Conservation (phyloP, 2,113 vertebrate species). For the Saimiri boliviensis region DNA sequence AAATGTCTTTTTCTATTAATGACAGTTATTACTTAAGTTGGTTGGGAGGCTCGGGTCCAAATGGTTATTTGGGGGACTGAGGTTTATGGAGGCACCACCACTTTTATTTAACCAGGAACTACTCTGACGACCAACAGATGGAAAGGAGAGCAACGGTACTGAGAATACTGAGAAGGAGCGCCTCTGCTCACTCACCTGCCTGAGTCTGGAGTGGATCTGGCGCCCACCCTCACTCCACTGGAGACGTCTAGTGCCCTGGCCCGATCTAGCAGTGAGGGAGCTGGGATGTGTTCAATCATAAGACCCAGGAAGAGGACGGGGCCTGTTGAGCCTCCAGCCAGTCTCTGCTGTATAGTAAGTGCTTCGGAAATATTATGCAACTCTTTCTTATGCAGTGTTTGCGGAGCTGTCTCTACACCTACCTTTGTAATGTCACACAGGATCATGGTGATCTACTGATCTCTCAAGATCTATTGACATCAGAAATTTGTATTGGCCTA, state of each 20-base stretch:
- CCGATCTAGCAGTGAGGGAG: too few relatives aligned
- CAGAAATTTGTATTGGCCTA: too few relatives aligned
- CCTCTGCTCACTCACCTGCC: neutral
- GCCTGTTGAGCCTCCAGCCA: neutral
- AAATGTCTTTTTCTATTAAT: neutral
- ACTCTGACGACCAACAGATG: fast-evolving
- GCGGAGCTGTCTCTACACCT: neutral
- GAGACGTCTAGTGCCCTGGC: neutral
- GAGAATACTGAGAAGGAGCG: too few relatives aligned
- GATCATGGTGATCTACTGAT: too few relatives aligned
- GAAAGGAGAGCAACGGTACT: neutral
- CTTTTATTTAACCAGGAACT: neutral
- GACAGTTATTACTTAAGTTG: neutral
- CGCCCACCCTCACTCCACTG: neutral
- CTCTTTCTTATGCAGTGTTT: neutral
- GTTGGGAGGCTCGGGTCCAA: neutral
- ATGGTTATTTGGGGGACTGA: neutral
- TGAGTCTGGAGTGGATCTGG: neutral
- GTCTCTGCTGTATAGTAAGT: neutral
- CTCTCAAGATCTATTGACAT: too few relatives aligned
- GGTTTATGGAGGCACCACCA: neutral
- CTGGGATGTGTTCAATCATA: neutral
- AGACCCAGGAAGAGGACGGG: neutral
- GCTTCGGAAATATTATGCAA: neutral
- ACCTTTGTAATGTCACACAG: too few relatives aligned